These are phyloP conservation scores for Saccopteryx leptura DNA, from an alignment of 2,113 vertebrate genomes.

Conservation along the genomic window DNA sequence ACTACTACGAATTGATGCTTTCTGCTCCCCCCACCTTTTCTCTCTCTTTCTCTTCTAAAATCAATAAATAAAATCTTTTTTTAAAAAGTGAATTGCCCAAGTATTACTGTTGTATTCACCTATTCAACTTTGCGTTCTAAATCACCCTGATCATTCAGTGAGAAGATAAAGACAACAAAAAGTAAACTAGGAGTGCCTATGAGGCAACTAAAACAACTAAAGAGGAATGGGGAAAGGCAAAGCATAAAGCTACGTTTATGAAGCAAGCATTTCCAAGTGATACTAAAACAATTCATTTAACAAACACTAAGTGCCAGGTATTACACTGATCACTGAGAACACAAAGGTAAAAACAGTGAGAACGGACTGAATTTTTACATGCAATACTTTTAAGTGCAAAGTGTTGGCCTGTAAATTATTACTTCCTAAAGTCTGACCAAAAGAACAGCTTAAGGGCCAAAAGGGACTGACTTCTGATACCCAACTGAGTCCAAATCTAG, in stretches of 20 bases:
- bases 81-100: not conserved
- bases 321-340: not conserved
- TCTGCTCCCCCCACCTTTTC: no score
- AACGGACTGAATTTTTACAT: not conserved
- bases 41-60: no score
- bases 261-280: slow-evolving; percentile 14
- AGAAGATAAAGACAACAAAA: slow-evolving; percentile 60
- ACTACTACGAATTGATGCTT: no score
- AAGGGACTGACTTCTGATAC: not conserved
- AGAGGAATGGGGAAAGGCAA: slow-evolving; percentile 46
- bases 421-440: slow-evolving; percentile 14
- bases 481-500: slow-evolving; percentile 53
- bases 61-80: no score
- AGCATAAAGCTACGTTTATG: not conserved
- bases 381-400: slow-evolving; percentile 41
- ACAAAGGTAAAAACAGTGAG: slow-evolving; percentile 1
- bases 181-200: not conserved
- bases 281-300: slow-evolving; percentile 38
- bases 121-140: slow-evolving; percentile 21
- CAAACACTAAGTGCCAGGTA: not conserved
- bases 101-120: not conserved
- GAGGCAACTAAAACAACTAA: slow-evolving; percentile 39
- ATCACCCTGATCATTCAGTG: slow-evolving; percentile 23
- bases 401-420: slow-evolving; percentile 44
- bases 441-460: slow-evolving; percentile 12